phyloP scores from a whole-genome alignment of 2,888 invertebrate genomes.

The Craniophora ligustri region DNA sequence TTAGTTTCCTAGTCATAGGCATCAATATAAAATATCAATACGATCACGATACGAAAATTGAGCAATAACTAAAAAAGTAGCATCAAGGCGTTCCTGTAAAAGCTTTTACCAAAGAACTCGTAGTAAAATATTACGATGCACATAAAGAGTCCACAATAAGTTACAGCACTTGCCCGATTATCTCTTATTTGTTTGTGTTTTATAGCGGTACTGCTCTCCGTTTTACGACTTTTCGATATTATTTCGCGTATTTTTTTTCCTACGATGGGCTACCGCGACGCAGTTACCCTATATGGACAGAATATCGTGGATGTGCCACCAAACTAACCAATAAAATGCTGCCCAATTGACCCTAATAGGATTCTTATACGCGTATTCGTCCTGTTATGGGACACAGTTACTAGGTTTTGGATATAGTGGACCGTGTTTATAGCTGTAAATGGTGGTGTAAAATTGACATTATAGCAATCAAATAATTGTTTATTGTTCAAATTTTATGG shows the following conservation, averaged over 20 bases:
- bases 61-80: conserved; percentile 56
- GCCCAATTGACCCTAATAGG: conserved; percentile 24
- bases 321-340: conserved; percentile 30
- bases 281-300: conserved; percentile 48
- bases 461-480: conserved; percentile 20
- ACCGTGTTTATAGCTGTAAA: conserved; percentile 19
- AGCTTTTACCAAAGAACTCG: conserved; percentile 76
- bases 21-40: conserved; percentile 50
- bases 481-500: conserved; percentile 16
- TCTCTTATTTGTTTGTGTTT: conserved; percentile 85
- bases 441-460: conserved; percentile 15
- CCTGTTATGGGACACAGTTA: conserved; percentile 14
- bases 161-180: conserved; percentile 83
- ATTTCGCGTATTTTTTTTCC: conserved; percentile 83
- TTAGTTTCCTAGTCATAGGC: conserved; percentile 52
- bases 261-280: conserved; percentile 68
- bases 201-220: conserved; percentile 79
- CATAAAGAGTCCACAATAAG: conserved; percentile 84
- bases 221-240: conserved; percentile 86
- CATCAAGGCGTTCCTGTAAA: conserved; percentile 60
- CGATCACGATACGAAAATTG: conserved; percentile 48
- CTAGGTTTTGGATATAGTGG: conserved; percentile 16
- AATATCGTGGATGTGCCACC: conserved; percentile 61
- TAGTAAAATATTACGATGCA: conserved; percentile 85
- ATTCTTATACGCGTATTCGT: conserved; percentile 1